A percentile compares a stretch with the other conserved stretches of the same genome.
Evolutionary conservation across 1,140 invertebrate species (phyloP).

Genomic region (Pseudomyrmex gracilis): DNA sequence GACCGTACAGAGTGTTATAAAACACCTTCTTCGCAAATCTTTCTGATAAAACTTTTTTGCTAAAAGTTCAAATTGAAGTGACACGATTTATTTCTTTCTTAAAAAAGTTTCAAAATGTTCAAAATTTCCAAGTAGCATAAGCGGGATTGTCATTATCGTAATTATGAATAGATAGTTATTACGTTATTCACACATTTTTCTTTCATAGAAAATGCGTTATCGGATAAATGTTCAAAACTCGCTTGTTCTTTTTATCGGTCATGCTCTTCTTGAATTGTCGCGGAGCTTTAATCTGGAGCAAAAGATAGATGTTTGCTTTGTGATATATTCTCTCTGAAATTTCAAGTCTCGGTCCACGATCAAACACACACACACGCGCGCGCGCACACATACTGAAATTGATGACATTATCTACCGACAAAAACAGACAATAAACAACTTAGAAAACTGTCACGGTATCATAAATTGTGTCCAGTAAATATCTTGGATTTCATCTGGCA

Average conservation of each 20-base stretch:
- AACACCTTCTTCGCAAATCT: no score
- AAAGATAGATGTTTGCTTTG: background rate
- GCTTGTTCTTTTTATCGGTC: background rate
- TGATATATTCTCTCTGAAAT: background rate
- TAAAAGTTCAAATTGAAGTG: no score
- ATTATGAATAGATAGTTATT: no score
- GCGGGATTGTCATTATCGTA: no score
- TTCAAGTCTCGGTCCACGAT: background rate
- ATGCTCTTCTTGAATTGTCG: background rate
- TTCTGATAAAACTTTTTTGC: no score
- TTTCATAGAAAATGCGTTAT: background rate
- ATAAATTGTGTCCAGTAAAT: background rate
- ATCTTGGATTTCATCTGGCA: no score
- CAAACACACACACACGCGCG: no score
- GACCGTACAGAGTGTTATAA: no score
- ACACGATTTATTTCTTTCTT: no score
- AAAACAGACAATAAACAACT: background rate
- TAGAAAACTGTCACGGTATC: background rate
- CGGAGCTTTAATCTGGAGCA: constrained; percentile 11
- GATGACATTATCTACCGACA: background rate
- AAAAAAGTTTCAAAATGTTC: no score
- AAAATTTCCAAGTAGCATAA: no score
- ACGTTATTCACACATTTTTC: no score
- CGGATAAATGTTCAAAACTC: background rate
- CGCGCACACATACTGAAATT: background rate